Percentiles rank a stretch among this genome's conserved stretches.
phyloP scores from a whole-genome alignment of 2,113 vertebrate genomes.

The Lophochroa leadbeateri region DNA sequence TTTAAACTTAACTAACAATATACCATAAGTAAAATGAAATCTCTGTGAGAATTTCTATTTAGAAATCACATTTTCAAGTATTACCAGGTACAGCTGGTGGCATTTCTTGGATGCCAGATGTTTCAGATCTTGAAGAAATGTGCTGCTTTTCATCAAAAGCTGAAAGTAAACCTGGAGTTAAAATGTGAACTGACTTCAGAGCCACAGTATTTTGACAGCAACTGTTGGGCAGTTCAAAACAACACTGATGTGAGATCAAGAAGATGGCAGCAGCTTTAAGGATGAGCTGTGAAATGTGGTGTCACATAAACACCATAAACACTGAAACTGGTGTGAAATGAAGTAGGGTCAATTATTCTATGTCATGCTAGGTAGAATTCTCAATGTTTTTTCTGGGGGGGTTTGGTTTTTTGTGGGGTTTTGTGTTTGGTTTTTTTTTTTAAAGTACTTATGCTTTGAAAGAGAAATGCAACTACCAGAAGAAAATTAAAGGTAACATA shows the following conservation, averaged over 20 bases:
- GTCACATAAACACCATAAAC: not conserved
- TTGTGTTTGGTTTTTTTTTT: not conserved
- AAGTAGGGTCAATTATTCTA: not conserved
- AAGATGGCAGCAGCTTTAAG: not conserved
- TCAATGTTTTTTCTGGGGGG: too few relatives aligned
- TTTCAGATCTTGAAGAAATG: constrained; percentile 60
- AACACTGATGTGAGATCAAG: not conserved
- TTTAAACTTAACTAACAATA: not conserved
- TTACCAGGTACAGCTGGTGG: constrained; percentile 43
- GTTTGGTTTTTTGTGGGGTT: not conserved
- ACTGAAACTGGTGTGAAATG: not conserved
- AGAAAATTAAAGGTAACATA: not conserved
- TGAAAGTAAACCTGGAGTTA: constrained; percentile 65
- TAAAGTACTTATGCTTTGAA: not conserved
- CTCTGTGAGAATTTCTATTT: not conserved
- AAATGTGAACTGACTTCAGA: not conserved
- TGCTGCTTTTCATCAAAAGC: constrained; percentile 58
- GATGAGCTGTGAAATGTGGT: constrained; percentile 1
- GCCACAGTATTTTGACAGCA: not conserved
- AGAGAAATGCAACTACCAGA: not conserved
- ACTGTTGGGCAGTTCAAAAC: not conserved
- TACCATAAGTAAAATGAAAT: not conserved
- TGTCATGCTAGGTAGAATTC: not conserved
- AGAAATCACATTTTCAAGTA: not conserved
- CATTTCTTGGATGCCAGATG: constrained; percentile 17